Base-by-base conservation (phyloP, 1,140 invertebrate genomes). In the Bombus turneri region DNA sequence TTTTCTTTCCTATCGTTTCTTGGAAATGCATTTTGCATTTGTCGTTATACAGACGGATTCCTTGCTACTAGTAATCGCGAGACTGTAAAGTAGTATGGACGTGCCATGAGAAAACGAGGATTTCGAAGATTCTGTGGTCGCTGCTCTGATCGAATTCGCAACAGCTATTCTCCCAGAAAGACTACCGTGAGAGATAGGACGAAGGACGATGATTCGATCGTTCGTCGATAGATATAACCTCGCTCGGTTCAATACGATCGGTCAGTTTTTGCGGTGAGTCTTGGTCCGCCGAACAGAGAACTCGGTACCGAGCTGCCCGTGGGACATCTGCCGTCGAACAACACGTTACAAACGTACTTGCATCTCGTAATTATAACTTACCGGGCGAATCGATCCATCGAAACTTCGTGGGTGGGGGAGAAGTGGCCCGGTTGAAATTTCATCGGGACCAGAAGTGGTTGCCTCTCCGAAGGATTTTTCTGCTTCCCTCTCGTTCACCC, bases 181-280 rank as follows among this genome's bases (percentile, higher is more conserved):
- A n/a, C 64, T 28, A 57, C 53, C 88, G 85, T 90, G 90, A 90
- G 87, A 88, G 85, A 87, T 53, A 72, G 75, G 37, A 82, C 43
- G 87, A 73, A 69, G 81, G 81, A 87, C 73, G 39, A 62, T 25
- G 34, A 6, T 39, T 22, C 18, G 31, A 71, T 59, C 77, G 62
- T 22, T 79, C 41, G n/a, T 53, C 78, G 86, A 25, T 75, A 75
- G 41, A 82, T 79, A 59, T 86, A 89, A 86, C 80, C 57, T 77
- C 68, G 79, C 74, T 86, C 76, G 78, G 71, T 83, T 86, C 79
- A 89, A 86, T 91, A 91, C 78, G 85, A 84, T 92, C 71, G 85
- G 83, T 92, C 68, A 87, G 86, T 87, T 93, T 92, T 93, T 94
- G 91, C 90, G 93, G 92, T 93, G 43, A 69, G 91, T 91, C 77